Base-by-base conservation (phyloP, 2,888 invertebrate species). In the Drosophila trichaetosa region DNA sequence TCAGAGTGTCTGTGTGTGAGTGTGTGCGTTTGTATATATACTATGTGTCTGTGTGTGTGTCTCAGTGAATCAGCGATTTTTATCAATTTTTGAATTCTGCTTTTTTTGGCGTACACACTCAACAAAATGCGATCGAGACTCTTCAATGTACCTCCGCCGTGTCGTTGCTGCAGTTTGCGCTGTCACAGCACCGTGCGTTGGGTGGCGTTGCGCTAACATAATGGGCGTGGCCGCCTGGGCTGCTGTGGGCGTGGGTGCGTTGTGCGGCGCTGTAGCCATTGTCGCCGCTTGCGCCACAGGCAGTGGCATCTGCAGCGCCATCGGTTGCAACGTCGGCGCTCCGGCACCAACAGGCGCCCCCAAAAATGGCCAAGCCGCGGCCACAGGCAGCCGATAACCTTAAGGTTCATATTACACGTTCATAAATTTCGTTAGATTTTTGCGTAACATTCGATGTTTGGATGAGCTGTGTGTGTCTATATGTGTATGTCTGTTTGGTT, bases 381-480 rank as follows among this genome's bases (percentile, higher is more conserved):
- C 95, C 94, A 96, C 95, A 92, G 96, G 96, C 94, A 96, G 95
- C 94, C 96, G 96, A 94, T 96, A 95, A 94, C 96, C 96, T 96
- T 92, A 64, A 76, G 74, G 83, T 90, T 71, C 70, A 82, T 69
- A 69, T 64, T 48, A 52, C 54, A 78, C 38, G 57, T 65, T 86
- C 66, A 83, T 77, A 69, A 84, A 72, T 79, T 75, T 84, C 63
- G 72, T 76, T 80, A 79, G 73, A 69, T 70, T 78, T 69, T 29
- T 58, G 60, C 38, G 24, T 67, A 62, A 58, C 77, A 77, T 54
- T 69, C 49, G 36, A 70, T 70, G 63, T 53, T 46, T 68, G 61
- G 36, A 80, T 77, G 70, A 58, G 36, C 52, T 65, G 53, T 33
- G 16, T 69, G 42, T 64, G 34, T 64, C 42, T 65, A 2, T 33